Conservation (phyloP, 23 tunicate species). For the Pegea sp. region DNA sequence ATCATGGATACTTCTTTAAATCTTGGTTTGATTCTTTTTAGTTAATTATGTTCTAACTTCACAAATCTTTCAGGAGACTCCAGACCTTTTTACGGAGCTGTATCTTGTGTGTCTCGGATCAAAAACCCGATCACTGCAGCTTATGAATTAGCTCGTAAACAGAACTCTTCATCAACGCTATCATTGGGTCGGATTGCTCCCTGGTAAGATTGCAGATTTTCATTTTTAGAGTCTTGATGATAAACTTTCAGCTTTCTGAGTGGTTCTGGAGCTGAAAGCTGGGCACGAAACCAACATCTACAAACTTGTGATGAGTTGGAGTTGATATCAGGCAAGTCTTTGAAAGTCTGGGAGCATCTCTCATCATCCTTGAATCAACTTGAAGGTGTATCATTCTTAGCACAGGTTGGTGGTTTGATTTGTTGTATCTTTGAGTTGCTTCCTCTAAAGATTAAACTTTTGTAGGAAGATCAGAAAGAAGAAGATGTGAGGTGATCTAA, state of each 20-base stretch:
- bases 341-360: neutral
- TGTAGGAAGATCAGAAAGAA: too few species aligned
- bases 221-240: neutral
- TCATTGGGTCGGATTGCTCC: conserved; percentile 65
- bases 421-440: neutral
- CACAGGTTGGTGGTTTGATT: too few species aligned
- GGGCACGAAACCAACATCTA: conserved; percentile 52
- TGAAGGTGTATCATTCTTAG: too few species aligned
- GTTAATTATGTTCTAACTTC: too few species aligned
- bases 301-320: conserved; percentile 34
- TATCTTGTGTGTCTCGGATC: conserved; percentile 51
- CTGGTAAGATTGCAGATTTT: conserved; percentile 15
- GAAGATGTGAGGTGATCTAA: too few species aligned
- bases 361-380: too few species aligned
- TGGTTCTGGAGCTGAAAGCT: conserved; percentile 55
- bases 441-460: neutral
- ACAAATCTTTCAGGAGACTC: too few species aligned
- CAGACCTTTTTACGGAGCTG: conserved; percentile 39
- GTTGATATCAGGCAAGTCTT: conserved; percentile 15
- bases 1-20: conserved; percentile 57
- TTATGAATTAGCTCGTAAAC: conserved; percentile 25
- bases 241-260: conserved; percentile 19
- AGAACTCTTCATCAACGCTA: conserved; percentile 7
- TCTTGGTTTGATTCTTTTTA: neutral
- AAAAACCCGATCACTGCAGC: conserved; percentile 71